Conservation (phyloP, 1,140 invertebrate species). For the Spodoptera frugiperda region DNA sequence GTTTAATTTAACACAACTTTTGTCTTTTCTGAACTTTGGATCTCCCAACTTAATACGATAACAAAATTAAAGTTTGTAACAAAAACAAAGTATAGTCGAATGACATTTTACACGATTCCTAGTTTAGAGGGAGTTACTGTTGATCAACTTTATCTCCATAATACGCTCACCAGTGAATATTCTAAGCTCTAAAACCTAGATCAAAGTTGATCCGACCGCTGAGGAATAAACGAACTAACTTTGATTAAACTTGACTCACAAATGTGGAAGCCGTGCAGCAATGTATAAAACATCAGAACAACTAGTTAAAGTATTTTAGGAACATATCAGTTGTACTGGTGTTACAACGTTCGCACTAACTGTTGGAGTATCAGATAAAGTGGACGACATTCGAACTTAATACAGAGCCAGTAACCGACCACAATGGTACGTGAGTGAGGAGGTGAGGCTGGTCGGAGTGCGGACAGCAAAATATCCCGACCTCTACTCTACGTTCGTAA, state of each 20-base stretch:
- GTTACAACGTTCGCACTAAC: too few relatives aligned
- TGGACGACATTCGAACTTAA: too few relatives aligned
- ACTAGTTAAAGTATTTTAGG: not conserved
- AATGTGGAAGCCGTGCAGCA: not conserved
- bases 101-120: too few relatives aligned
- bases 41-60: too few relatives aligned
- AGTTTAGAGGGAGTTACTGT: too few relatives aligned
- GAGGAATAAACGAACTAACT: constrained; percentile 1
- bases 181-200: constrained; percentile 14
- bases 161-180: not conserved
- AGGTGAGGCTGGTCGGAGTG: not conserved
- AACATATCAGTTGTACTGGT: not conserved
- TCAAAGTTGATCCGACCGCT: not conserved
- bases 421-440: too few relatives aligned
- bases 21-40: too few relatives aligned
- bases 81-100: too few relatives aligned
- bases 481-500: not conserved
- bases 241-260: constrained; percentile 8
- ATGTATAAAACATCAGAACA: constrained; percentile 1
- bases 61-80: too few relatives aligned
- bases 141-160: not conserved
- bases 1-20: too few relatives aligned
- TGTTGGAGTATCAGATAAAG: too few relatives aligned
- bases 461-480: constrained; percentile 6
- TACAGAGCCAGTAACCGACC: too few relatives aligned